Evolutionary conservation across 2,797 vertebrate species (phyloP).

Genomic region (Apodemus agrarius): DNA sequence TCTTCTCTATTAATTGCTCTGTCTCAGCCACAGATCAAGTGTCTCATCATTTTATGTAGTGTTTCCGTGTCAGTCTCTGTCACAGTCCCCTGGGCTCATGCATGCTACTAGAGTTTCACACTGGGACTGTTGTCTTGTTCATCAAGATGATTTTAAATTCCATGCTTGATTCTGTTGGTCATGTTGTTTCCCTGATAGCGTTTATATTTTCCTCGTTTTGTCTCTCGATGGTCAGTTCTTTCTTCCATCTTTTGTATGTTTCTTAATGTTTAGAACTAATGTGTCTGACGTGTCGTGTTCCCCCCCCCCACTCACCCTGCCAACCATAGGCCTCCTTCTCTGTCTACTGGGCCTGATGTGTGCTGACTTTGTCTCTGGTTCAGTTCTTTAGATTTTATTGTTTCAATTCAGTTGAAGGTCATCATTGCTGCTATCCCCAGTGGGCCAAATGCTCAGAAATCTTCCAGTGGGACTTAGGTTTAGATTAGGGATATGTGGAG

Average conservation of each 20-base stretch:
- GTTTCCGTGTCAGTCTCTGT: neutral
- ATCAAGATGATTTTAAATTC: neutral
- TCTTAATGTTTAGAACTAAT: neutral
- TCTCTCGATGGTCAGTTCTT: neutral
- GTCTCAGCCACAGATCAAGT: neutral
- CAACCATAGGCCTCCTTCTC: neutral
- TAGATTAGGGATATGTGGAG: neutral
- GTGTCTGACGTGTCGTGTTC: no score
- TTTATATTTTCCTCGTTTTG: neutral
- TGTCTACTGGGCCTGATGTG: neutral
- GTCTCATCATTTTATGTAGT: neutral
- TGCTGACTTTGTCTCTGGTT: neutral
- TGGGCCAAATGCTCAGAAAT: neutral
- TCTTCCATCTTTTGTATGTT: neutral
- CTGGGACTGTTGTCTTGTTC: neutral
- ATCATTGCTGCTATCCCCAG: neutral
- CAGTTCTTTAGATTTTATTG: neutral
- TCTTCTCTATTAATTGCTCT: neutral
- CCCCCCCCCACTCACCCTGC: no score
- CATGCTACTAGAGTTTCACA: neutral
- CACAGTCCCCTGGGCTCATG: neutral
- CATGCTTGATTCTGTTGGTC: neutral
- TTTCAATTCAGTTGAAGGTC: neutral
- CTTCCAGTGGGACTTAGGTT: neutral
- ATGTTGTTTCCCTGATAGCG: neutral